Evolutionary conservation across 35 echinoderm and acorn worm genomes (phyloP), one percentile per base, ranked within the genome.

Genomic region (Hemicentrotus pulcherrimus): DNA sequence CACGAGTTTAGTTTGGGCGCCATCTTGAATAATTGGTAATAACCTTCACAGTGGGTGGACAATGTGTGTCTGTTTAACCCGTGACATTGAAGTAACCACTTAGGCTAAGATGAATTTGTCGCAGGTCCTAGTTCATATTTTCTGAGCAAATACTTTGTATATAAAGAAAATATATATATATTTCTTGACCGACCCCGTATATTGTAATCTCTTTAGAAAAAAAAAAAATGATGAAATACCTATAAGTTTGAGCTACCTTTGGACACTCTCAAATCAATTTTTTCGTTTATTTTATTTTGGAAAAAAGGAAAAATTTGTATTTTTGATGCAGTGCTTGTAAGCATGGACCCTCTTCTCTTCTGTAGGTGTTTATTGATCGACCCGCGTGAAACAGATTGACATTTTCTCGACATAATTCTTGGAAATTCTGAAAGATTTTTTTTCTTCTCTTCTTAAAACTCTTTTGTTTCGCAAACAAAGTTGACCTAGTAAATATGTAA

Each of bases 21-120:
- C 88, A 90, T 90, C 88, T 90, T 90, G 88, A 90, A 45, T 78
- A 45, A 90, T 90, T 90, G 88, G 88, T 90, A 90, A 90, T 90
- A 90, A 90, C 88, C 46, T 90, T 90, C 88, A 41, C 88, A 90
- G 88, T 28, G 32, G 88, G 88, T 90, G 88, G 32, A 90, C 32
- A 0, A 10, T 15, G 32, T 32, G 31, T 90, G 88, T 28, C 65
- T 78, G 22, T 78, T 78, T 28, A 78, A 78, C 65, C 18, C 22
- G 28, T 78, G 65, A 78, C 65, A 78, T 78, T 78, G 65, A 78
- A 78, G 19, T 18, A 22, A 78, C 65, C 28, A 78, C 65, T 78
- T 78, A 41, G 35, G 35, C 35, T 41, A 78, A 78, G 65, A 78
- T 78, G 1, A 78, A 5, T 28, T 22, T 5, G 65, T 78, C 65